These are phyloP conservation scores for Sinotaia quadrata DNA, from an alignment of 2,888 invertebrate species.

Conservation along the genomic window DNA sequence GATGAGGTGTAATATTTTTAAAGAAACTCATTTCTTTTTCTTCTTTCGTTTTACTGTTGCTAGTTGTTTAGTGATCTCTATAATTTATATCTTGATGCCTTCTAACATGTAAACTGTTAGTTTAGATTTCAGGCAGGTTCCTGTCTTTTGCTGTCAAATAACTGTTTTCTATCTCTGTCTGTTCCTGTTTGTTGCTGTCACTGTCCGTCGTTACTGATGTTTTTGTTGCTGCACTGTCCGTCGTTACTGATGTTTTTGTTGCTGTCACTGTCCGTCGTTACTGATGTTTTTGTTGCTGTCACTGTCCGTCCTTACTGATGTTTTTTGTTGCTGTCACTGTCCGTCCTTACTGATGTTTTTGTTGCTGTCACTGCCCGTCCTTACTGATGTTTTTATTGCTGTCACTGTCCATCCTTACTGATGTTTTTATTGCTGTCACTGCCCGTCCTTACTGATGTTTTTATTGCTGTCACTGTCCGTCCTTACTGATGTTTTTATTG, in stretches of 20 bases:
- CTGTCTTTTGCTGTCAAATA: constrained; percentile 9
- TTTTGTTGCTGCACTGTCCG: constrained; percentile 7
- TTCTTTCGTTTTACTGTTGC: too few relatives aligned
- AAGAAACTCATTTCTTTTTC: too few relatives aligned
- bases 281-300: constrained; percentile 9
- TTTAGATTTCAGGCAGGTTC: too few relatives aligned
- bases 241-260: constrained; percentile 10
- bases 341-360: constrained; percentile 2
- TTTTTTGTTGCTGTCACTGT: not conserved
- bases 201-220: constrained; percentile 11
- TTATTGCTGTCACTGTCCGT: constrained; percentile 10
- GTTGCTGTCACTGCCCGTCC: constrained; percentile 8
- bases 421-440: constrained; percentile 16
- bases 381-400: constrained; percentile 8
- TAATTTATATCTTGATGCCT: too few relatives aligned
- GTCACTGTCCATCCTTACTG: constrained; percentile 7
- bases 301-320: not conserved
- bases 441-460: constrained; percentile 3
- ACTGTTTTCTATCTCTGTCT: constrained; percentile 10
- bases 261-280: constrained; percentile 13
- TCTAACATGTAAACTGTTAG: too few relatives aligned
- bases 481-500: not conserved
- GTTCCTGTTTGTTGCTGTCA: constrained; percentile 6
- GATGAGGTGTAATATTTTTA: too few relatives aligned
- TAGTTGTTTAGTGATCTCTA: too few relatives aligned